Evolutionary conservation across 2,113 vertebrate genomes (phyloP), one percentile per base, ranked within the genome.

Genomic region (Saccopteryx bilineata): DNA sequence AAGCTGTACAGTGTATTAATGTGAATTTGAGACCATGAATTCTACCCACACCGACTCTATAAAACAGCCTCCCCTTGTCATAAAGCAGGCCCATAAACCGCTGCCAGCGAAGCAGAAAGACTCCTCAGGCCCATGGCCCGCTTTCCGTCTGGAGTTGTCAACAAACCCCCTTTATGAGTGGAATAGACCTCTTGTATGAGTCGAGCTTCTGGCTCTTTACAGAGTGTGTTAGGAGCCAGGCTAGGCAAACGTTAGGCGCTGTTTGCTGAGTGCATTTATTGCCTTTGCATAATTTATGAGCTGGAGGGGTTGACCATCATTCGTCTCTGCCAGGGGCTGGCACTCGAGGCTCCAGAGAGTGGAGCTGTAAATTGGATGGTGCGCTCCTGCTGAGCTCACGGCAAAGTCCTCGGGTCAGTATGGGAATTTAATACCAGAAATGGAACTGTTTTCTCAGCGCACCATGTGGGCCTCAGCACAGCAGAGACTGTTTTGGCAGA

Each of bases 271-370:
- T 98, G 98, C 98, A 93, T 99, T 99, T 99, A 99, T 99, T 99
- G 99, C 98, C 98, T 98, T 98, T 99, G 99, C 99, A 99, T 99
- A 99, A 99, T 99, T 99, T 99, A 99, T 99, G 98, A 99, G 99
- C 98, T 98, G 98, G 98, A 99, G 98, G 99, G 98, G 98, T 96
- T 99, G 99, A 98, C 99, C 99, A 98, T 98, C 98, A 98, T 99
- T 98, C 96, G 97, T 99, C 98, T 98, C 98, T 99, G 99, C 99
- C 99, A 99, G 98, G 95, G 98, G 99, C 99, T 97, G 98, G 99
- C 99, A 99, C 98, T 97, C 96, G 97, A 98, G 98, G 98, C 99
- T 98, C 98, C 96, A 98, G 98, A 98, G 99, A 98, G 98, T 96
- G 97, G 98, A 99, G 99, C 99, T 99, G 99, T 99, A 99, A 99